phyloP scores from a whole-genome alignment of 2,888 invertebrate species.

The Globia sparganii region DNA sequence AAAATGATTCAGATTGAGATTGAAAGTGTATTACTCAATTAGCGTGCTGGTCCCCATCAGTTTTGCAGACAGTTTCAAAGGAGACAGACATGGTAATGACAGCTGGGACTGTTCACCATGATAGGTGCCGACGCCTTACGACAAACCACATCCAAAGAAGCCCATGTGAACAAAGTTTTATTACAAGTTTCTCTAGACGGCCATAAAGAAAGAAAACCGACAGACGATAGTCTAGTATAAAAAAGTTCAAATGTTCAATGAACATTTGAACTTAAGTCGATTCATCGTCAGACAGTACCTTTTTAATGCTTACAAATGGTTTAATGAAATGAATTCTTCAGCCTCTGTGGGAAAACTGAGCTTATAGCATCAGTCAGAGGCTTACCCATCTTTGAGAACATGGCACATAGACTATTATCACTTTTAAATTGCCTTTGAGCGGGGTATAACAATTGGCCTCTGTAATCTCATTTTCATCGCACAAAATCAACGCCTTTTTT shows the following conservation, averaged over 20 bases:
- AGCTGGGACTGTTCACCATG: too few relatives aligned
- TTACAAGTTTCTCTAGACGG: background rate
- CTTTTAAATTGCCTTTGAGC: background rate
- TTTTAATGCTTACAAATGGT: conserved; percentile 22
- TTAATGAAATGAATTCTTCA: background rate
- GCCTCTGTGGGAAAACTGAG: background rate
- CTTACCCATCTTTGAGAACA: background rate
- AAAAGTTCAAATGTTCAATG: background rate
- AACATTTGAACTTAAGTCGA: conserved; percentile 7
- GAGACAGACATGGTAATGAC: too few relatives aligned
- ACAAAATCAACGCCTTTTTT: background rate
- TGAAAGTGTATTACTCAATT: too few relatives aligned
- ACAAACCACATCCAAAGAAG: background rate
- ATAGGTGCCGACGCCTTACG: background rate
- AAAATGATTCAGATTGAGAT: too few relatives aligned
- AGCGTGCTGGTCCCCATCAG: too few relatives aligned
- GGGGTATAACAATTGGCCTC: background rate
- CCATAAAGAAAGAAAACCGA: background rate
- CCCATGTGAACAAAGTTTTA: background rate
- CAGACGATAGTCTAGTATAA: background rate
- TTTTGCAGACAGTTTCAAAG: too few relatives aligned
- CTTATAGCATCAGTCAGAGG: background rate
- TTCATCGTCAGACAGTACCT: background rate
- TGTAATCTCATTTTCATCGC: background rate
- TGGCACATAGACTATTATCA: conserved; percentile 8